phyloP scores from a whole-genome alignment of 2,797 vertebrate species.

The Sebastes kiyomatsui region DNA sequence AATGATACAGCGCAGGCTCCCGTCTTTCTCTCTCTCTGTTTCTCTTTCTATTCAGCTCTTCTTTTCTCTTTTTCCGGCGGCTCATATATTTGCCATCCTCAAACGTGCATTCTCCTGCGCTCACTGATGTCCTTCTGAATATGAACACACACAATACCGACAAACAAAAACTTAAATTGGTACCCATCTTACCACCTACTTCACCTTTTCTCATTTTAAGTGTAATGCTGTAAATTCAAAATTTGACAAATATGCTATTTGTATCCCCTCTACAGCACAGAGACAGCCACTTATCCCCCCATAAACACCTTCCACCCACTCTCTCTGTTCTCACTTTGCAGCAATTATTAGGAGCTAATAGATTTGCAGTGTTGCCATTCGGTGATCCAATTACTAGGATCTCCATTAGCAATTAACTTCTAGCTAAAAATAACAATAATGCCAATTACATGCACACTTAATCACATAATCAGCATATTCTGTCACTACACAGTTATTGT shows the following conservation, averaged over 20 bases:
- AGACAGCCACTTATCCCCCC: conserved; percentile 81
- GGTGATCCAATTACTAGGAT: conserved; percentile 89
- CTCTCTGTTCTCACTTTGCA: conserved; percentile 85
- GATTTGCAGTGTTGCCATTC: conserved; percentile 88
- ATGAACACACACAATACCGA: not conserved
- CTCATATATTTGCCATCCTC: conserved; percentile 6
- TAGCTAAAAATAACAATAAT: conserved; percentile 91
- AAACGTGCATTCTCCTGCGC: conserved; percentile 2
- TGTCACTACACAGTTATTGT: conserved; percentile 89
- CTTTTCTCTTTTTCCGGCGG: not conserved
- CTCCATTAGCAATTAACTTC: conserved; percentile 90
- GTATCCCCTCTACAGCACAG: conserved; percentile 61
- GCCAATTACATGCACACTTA: conserved; percentile 89
- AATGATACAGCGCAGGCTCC: conserved; percentile 90
- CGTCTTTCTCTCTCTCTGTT: conserved; percentile 76
- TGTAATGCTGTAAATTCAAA: conserved; percentile 55
- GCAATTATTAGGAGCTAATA: conserved; percentile 89
- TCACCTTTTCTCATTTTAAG: conserved; percentile 44
- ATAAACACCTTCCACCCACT: conserved; percentile 87
- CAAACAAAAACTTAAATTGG: not conserved
- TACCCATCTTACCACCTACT: conserved; percentile 4
- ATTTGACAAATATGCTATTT: conserved; percentile 66
- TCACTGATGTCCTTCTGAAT: not conserved
- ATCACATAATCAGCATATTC: conserved; percentile 90
- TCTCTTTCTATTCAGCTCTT: conserved; percentile 23